Percentiles rank a stretch among this genome's conserved stretches.
These are phyloP conservation scores for Bactericera cockerelli DNA, from an alignment of 1,140 invertebrate species.

Conservation along the genomic window DNA sequence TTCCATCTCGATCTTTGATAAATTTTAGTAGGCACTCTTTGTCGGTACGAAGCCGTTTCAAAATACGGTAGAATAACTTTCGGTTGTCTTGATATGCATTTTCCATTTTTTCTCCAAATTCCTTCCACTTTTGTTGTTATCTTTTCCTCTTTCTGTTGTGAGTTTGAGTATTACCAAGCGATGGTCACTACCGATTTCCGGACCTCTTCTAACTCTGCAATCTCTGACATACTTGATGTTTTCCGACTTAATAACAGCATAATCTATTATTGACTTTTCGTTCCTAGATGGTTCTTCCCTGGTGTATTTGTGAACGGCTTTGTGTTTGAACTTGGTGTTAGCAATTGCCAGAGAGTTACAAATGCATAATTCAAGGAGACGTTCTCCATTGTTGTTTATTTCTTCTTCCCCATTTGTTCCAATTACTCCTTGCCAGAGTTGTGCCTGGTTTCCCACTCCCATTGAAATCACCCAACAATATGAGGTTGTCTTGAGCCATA, in stretches of 20 bases:
- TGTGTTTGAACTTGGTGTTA: conserved; percentile 10
- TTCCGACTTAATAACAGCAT: background rate
- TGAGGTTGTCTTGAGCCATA: background rate
- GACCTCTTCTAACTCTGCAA: conserved; percentile 2
- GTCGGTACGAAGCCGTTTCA: background rate
- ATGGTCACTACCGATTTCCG: conserved; percentile 1
- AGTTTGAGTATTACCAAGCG: background rate
- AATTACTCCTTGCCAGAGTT: background rate
- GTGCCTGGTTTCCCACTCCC: background rate
- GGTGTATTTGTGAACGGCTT: conserved; percentile 4
- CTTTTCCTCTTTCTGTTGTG: background rate
- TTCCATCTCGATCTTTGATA: background rate
- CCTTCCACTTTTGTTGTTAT: conserved; percentile 4
- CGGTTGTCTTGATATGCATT: background rate
- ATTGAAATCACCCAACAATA: conserved; percentile 11
- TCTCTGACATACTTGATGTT: background rate
- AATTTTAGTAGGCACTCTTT: conserved; percentile 3
- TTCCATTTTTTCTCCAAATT: conserved; percentile 11
- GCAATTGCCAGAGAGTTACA: background rate
- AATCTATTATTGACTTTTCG: background rate
- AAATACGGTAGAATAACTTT: conserved; percentile 7
- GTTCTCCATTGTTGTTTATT: conserved; percentile 6
- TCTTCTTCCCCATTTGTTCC: conserved; percentile 2
- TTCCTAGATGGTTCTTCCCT: background rate
- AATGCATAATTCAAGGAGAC: conserved; percentile 5